A percentile compares a stretch with the other conserved stretches of the same genome.
Conservation (phyloP, 2,113 vertebrate species). For the Fregetta grallaria region DNA sequence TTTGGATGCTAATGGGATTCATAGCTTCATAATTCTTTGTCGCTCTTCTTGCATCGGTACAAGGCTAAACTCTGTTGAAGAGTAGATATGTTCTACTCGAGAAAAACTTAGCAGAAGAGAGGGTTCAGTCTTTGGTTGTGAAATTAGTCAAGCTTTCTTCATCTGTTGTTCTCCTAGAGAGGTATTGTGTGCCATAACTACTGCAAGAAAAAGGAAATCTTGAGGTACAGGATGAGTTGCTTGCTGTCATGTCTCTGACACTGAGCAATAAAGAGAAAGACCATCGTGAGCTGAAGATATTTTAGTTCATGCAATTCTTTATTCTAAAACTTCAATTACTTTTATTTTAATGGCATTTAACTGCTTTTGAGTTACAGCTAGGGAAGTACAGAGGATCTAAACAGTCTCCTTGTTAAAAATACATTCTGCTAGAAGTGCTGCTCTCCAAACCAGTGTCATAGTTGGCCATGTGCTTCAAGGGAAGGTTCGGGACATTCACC, state of each 20-base stretch:
- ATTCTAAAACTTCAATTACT: background rate
- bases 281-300: background rate
- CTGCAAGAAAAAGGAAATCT: background rate
- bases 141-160: background rate
- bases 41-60: background rate
- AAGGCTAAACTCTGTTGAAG: background rate
- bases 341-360: background rate
- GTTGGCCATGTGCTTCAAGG: background rate
- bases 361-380: background rate
- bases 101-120: background rate
- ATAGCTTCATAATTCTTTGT: constrained; percentile 17
- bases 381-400: background rate
- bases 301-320: background rate
- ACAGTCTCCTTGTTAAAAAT: background rate
- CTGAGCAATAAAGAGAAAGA: background rate
- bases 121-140: background rate
- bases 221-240: background rate
- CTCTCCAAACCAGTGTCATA: background rate
- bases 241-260: background rate
- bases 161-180: background rate
- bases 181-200: background rate
- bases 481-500: background rate
- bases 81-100: background rate
- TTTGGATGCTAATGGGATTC: constrained; percentile 35
- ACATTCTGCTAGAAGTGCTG: background rate